Conservation (phyloP, 2,797 vertebrate genomes). For the Myiotriccus ornatus region DNA sequence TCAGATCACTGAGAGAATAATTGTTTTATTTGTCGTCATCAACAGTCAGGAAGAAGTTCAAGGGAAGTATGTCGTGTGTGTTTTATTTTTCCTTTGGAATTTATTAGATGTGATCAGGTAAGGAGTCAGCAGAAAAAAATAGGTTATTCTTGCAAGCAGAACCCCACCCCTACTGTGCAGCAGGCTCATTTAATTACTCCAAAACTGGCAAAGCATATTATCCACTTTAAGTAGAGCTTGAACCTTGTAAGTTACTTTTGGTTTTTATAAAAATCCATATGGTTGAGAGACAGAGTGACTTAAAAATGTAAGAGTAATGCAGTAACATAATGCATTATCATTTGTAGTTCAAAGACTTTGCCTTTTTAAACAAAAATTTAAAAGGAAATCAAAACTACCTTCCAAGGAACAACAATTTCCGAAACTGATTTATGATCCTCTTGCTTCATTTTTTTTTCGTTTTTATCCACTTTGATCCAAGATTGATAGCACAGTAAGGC, state of each 20-base stretch:
- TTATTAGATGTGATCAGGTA: constrained; percentile 86
- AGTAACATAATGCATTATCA: neutral
- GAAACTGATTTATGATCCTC: neutral
- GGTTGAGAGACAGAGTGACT: neutral
- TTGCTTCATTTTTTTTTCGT: neutral
- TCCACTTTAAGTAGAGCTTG: neutral
- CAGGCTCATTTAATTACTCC: neutral
- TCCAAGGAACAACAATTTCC: neutral
- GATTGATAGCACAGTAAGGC: neutral
- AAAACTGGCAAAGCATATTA: neutral
- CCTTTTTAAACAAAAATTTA: neutral
- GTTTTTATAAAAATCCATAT: neutral
- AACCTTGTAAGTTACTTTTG: neutral
- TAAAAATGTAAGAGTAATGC: neutral
- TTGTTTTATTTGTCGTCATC: constrained; percentile 87
- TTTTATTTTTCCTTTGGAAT: constrained; percentile 91
- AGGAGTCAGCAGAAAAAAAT: constrained; percentile 13
- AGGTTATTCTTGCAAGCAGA: neutral
- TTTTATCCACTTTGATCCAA: neutral
- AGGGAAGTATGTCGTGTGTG: constrained; percentile 86
- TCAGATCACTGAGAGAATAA: constrained; percentile 88
- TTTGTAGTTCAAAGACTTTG: neutral
- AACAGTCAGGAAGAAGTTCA: constrained; percentile 89
- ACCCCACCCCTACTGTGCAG: neutral
- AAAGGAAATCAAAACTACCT: neutral